Base-by-base conservation (phyloP, 1,140 invertebrate genomes). In the Aphaenogaster rudis region DNA sequence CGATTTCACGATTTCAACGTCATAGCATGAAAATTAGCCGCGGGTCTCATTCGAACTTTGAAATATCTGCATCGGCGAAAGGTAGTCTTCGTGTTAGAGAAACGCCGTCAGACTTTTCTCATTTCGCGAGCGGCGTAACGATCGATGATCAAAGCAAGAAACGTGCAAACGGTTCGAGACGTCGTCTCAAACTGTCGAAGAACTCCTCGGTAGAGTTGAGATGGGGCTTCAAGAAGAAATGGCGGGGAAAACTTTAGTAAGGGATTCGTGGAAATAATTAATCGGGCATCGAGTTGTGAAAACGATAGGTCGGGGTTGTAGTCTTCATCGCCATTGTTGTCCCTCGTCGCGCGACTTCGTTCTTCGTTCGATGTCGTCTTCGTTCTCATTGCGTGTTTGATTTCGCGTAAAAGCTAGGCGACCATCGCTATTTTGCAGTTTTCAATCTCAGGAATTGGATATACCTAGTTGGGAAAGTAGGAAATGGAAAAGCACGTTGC, bases 201-300 rank as follows among this genome's bases (percentile, higher is more conserved):
- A 84, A 74, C 69, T 50, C 33, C 28, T 59, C 15, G 61, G 52
- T 21, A 9, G 33, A 54, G n/a, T 76, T 21, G 17, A 33, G 17
- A 54, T 9, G 63, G 74, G 21, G 59, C 57, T 71, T 71, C 80
- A 8, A 42, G 80, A 71, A 81, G 79, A 81, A 81, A 71, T 52
- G 66, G 66, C 52, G 36, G 42, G 39, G 52, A 54, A 86, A 86
- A 88, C 80, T 88, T 86, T 61, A 42, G 69, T 50, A 28, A 59
- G 74, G 74, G 63, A 66, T 57, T 86, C 64, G 63, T 86, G 36
- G 72, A 86, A 88, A 88, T 88, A 88, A 88, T 86, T 86, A 86
- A 88, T 86, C 72, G 81, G 54, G n/a, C 64, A 63, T 74, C 86
- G 28, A 84, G 59, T 86, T 86, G 64, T 36, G 80, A 86, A 88